Percentiles rank a stretch among this genome's conserved stretches.
phyloP scores from a whole-genome alignment of 2,113 vertebrate genomes.

The Syngnathoides biaculeatus region DNA sequence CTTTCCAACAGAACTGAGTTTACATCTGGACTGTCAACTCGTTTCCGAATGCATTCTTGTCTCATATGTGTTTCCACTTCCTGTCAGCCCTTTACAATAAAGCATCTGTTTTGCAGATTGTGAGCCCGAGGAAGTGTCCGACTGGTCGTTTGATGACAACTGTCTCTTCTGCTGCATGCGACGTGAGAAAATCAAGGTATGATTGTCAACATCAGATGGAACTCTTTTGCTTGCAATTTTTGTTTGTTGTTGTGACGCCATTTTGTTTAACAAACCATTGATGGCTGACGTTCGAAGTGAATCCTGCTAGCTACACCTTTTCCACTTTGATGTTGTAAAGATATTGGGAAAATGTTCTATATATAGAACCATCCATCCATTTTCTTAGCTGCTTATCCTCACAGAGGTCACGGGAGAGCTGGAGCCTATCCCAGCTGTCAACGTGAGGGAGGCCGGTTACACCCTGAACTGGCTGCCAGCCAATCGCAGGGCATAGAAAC shows the following conservation, averaged over 20 bases:
- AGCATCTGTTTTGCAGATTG: conserved; percentile 75
- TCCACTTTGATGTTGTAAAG: too few species aligned
- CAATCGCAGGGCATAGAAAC: too few species aligned
- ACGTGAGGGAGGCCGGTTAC: too few species aligned
- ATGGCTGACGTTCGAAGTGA: too few species aligned
- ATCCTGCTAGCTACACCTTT: too few species aligned
- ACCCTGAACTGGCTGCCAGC: too few species aligned
- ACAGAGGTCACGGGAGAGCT: too few species aligned
- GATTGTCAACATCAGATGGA: background rate
- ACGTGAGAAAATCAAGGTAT: conserved; percentile 95
- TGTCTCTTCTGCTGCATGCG: conserved; percentile 99
- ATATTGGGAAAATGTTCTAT: too few species aligned
- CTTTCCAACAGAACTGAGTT: background rate
- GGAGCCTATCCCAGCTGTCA: too few species aligned
- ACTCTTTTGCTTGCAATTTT: background rate
- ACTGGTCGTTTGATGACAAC: conserved; percentile 99
- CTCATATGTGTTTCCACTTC: background rate
- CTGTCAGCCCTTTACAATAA: background rate
- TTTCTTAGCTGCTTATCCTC: too few species aligned
- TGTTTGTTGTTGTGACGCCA: background rate
- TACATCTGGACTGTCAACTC: background rate
- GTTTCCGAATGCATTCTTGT: background rate
- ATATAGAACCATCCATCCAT: too few species aligned
- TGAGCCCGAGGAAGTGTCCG: conserved; percentile 90
- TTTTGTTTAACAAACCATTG: too few species aligned